phyloP scores from a whole-genome alignment of 2,888 invertebrate genomes.

The Temnothorax rugatulus region DNA sequence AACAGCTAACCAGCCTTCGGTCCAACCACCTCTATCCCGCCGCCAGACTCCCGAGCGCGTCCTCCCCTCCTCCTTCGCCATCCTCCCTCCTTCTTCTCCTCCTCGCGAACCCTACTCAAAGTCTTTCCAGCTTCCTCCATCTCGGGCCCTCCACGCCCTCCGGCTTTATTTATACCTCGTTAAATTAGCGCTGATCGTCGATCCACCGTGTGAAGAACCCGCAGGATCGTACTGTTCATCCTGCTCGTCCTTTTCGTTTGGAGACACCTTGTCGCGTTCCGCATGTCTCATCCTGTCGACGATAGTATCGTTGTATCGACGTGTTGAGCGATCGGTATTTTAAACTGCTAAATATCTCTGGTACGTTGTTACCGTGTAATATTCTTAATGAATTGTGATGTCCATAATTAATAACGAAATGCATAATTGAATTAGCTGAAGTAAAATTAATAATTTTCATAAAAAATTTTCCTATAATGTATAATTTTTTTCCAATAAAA shows the following conservation, averaged over 20 bases:
- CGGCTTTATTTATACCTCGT: slow-evolving; percentile 83
- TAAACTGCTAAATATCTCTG: background rate
- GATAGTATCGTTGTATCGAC: slow-evolving; percentile 48
- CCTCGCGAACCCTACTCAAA: slow-evolving; percentile 72
- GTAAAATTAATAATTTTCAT: background rate
- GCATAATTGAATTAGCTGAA: background rate
- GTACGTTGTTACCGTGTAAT: background rate
- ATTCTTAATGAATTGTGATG: background rate
- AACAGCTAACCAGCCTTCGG: slow-evolving; percentile 79
- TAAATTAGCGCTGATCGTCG: slow-evolving; percentile 83
- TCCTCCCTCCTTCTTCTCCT: slow-evolving; percentile 46
- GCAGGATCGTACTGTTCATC: slow-evolving; percentile 48
- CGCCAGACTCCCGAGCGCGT: slow-evolving; percentile 67
- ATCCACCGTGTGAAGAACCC: slow-evolving; percentile 73
- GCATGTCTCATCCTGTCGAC: slow-evolving; percentile 72
- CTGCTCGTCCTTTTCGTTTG: slow-evolving; percentile 58
- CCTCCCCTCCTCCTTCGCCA: slow-evolving; percentile 51
- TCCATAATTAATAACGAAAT: background rate
- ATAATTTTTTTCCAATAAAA: background rate
- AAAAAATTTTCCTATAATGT: background rate
- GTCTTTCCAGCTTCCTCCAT: slow-evolving; percentile 69
- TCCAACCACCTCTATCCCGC: slow-evolving; percentile 73
- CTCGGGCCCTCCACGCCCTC: slow-evolving; percentile 61
- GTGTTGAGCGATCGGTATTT: slow-evolving; percentile 40
- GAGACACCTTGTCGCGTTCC: slow-evolving; percentile 72